These are phyloP conservation scores for Himalopsyche anomala DNA, from an alignment of 2,888 invertebrate species.

Conservation along the genomic window DNA sequence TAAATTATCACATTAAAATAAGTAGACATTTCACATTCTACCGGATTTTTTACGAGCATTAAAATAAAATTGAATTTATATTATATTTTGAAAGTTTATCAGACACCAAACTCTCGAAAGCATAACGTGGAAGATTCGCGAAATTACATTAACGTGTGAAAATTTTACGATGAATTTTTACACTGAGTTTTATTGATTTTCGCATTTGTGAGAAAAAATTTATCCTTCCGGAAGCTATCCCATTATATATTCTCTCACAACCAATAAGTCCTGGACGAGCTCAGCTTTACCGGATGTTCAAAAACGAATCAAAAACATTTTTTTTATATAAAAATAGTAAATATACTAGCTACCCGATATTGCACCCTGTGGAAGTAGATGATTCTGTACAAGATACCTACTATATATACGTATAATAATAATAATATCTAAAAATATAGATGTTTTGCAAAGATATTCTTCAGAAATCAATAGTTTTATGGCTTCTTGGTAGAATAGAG, in stretches of 20 bases:
- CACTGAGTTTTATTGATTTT: constrained; percentile 29
- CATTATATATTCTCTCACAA: constrained; percentile 40
- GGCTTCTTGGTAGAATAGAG: too few relatives aligned
- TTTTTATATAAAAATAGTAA: too few relatives aligned
- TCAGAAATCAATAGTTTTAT: too few relatives aligned
- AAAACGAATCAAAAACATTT: too few relatives aligned
- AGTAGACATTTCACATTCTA: not conserved
- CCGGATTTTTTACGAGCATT: not conserved
- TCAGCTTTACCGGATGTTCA: not conserved
- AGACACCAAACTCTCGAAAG: not conserved
- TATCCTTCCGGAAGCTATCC: constrained; percentile 4
- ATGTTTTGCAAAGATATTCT: too few relatives aligned
- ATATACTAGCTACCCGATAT: too few relatives aligned
- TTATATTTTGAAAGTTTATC: not conserved
- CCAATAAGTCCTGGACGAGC: constrained; percentile 21
- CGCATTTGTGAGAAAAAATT: constrained; percentile 14
- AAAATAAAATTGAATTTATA: not conserved
- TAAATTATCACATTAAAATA: not conserved
- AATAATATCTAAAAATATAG: too few relatives aligned
- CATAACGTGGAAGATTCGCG: not conserved
- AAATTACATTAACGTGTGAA: constrained; percentile 19
- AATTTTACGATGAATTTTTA: constrained; percentile 16
- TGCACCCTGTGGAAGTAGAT: too few relatives aligned
- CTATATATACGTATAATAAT: too few relatives aligned
- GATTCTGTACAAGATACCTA: too few relatives aligned